phyloP scores from a whole-genome alignment of 2,888 invertebrate species.

The Epinotia brunnichana region DNA sequence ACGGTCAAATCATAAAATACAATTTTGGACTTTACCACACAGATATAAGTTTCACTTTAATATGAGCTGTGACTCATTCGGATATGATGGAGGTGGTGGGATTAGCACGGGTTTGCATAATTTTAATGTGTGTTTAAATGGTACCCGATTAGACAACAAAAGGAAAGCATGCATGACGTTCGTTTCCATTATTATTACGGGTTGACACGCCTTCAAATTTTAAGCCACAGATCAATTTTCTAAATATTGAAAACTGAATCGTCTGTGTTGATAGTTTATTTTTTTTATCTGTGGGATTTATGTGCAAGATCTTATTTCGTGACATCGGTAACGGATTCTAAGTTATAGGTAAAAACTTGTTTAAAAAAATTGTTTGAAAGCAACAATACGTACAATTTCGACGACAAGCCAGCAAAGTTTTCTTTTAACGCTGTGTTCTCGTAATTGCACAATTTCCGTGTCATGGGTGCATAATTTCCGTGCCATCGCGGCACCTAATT shows the following conservation, averaged over 20 bases:
- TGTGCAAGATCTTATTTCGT: too few species aligned
- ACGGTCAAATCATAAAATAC: background rate
- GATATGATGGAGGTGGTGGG: background rate
- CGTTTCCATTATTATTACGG: conserved; percentile 1
- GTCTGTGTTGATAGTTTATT: background rate
- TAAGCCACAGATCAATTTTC: background rate
- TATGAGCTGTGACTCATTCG: background rate
- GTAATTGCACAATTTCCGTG: conserved; percentile 17
- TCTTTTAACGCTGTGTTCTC: conserved; percentile 1
- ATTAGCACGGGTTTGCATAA: background rate
- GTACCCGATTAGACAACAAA: conserved; percentile 9
- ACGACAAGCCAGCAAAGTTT: background rate
- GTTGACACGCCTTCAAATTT: background rate
- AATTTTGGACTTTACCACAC: background rate
- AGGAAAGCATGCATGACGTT: background rate
- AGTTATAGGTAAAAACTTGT: too few species aligned
- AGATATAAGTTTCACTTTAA: background rate
- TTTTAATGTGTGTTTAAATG: background rate
- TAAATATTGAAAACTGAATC: background rate
- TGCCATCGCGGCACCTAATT: conserved; percentile 7
- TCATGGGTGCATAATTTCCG: conserved; percentile 21
- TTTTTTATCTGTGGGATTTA: too few species aligned
- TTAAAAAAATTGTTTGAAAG: too few species aligned
- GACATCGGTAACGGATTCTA: too few species aligned
- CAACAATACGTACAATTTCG: background rate